A percentile compares a stretch with the other conserved stretches of the same genome.
phyloP scores from a whole-genome alignment of 2,113 vertebrate genomes.

The Acinonyx jubatus region DNA sequence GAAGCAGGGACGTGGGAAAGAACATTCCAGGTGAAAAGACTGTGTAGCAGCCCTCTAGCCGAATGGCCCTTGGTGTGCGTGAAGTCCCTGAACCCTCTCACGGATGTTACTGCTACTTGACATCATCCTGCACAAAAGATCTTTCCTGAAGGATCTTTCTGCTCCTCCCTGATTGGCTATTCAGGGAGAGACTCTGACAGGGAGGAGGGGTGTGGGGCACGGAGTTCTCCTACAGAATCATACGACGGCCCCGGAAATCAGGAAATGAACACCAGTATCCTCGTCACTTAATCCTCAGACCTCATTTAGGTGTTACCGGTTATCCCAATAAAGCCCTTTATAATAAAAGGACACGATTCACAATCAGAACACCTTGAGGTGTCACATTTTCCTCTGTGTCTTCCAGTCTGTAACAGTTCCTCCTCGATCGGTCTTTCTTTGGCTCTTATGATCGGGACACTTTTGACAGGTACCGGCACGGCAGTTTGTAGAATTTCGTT shows the following conservation, averaged over 20 bases:
- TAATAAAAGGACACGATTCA: background rate
- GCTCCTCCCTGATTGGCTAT: background rate
- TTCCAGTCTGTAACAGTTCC: background rate
- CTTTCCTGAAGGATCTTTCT: background rate
- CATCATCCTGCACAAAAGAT: background rate
- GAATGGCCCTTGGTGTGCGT: too few species aligned
- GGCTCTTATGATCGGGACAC: background rate
- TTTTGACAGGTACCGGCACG: background rate
- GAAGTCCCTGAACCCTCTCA: too few species aligned
- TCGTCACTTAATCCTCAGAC: background rate
- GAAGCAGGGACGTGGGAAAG: background rate
- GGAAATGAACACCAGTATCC: background rate
- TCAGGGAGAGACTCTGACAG: background rate
- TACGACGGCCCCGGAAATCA: background rate
- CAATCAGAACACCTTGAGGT: background rate
- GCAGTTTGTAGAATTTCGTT: background rate
- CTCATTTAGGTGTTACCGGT: background rate
- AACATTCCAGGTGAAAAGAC: background rate
- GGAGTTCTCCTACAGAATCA: background rate
- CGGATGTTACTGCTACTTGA: background rate
- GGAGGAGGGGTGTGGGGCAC: too few species aligned
- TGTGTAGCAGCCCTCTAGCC: background rate
- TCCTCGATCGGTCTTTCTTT: background rate
- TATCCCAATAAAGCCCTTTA: background rate
- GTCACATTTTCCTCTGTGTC: background rate